Evolutionary conservation across 2,797 vertebrate genomes (phyloP).

Genomic region (Chiropotes sagulatus): DNA sequence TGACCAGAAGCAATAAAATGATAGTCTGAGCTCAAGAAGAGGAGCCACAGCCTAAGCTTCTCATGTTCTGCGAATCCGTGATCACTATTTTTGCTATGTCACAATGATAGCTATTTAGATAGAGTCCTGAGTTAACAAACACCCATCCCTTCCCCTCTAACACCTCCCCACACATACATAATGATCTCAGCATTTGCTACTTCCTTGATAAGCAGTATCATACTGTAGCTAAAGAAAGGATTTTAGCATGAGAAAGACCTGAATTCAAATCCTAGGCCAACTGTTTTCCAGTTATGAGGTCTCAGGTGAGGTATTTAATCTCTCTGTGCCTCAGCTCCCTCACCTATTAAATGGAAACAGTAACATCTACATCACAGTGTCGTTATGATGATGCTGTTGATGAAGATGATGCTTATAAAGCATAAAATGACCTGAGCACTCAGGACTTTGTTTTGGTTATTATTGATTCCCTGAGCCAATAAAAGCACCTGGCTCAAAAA

Average conservation of each 20-base stretch:
- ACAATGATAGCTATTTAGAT: not conserved
- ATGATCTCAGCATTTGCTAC: not conserved
- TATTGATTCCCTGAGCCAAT: not conserved
- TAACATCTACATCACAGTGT: not conserved
- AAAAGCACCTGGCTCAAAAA: not conserved
- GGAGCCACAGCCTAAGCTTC: not conserved
- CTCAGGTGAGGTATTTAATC: not conserved
- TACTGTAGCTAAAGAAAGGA: not conserved
- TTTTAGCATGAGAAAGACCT: not conserved
- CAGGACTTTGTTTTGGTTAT: not conserved
- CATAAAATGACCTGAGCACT: not conserved
- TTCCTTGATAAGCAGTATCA: not conserved
- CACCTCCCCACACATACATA: not conserved
- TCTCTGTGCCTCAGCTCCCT: not conserved
- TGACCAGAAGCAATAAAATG: not conserved
- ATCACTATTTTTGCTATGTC: not conserved
- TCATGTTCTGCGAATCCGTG: not conserved
- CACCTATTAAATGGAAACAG: not conserved
- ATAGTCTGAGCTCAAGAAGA: not conserved
- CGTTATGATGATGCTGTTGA: not conserved
- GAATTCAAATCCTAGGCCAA: not conserved
- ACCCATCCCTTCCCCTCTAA: not conserved
- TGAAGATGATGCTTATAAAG: not conserved
- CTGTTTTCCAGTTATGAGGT: not conserved
- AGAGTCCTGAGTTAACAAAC: not conserved